Conservation (phyloP, 2,797 vertebrate species). For the Potorous gilbertii region DNA sequence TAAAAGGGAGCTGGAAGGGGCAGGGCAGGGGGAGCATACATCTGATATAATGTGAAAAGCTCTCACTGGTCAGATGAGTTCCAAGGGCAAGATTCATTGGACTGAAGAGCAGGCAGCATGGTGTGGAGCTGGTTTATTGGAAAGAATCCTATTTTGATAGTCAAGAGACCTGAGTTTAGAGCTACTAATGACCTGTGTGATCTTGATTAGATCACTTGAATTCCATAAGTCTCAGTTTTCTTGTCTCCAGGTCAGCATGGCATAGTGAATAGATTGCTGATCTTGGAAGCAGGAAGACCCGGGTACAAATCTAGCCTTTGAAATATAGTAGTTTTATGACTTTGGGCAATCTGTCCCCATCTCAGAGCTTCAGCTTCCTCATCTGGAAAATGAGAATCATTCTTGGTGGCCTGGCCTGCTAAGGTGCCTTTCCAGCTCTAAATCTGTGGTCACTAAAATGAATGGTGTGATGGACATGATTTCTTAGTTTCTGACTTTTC, state of each 20-base stretch:
- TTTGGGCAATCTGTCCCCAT: background rate
- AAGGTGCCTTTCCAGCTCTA: background rate
- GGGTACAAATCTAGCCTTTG: background rate
- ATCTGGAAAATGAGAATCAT: background rate
- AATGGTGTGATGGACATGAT: background rate
- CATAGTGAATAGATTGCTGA: background rate
- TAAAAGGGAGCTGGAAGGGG: background rate
- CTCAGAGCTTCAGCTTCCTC: background rate
- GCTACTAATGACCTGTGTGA: background rate
- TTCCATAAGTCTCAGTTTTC: background rate
- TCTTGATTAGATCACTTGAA: background rate
- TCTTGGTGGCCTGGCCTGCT: background rate
- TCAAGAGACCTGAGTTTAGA: background rate
- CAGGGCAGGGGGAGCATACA: background rate
- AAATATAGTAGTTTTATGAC: background rate
- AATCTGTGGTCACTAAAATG: background rate
- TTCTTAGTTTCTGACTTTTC: background rate
- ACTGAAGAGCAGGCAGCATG: background rate
- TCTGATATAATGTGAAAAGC: background rate
- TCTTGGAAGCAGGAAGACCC: background rate
- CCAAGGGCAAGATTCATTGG: background rate
- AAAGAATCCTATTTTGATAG: background rate
- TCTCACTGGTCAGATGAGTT: background rate
- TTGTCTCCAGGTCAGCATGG: background rate
- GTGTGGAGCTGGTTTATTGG: background rate